These are phyloP conservation scores for Acrobasis suavella DNA, from an alignment of 2,888 invertebrate species.

Conservation along the genomic window DNA sequence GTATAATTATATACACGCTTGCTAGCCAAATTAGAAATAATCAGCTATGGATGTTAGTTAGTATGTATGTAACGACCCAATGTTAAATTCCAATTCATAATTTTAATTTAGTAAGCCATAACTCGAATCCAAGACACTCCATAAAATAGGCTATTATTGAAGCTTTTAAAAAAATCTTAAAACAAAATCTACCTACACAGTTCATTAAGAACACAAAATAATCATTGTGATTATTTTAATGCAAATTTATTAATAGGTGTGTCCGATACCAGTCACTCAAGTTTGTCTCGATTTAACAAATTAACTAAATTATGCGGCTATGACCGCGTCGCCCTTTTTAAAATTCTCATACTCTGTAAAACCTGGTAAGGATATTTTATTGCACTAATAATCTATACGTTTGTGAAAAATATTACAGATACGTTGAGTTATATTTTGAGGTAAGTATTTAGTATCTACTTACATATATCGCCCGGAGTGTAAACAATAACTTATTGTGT, in stretches of 20 bases:
- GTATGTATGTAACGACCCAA: no score
- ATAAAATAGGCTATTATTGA: no score
- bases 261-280: constrained; percentile 37
- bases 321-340: constrained; percentile 43
- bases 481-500: no score
- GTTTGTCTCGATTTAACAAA: constrained; percentile 39
- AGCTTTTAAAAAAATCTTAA: no score
- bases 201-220: neutral
- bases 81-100: no score
- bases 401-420: neutral
- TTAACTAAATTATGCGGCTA: constrained; percentile 43
- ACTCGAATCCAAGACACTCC: no score
- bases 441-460: no score
- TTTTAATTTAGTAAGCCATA: no score
- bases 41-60: no score
- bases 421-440: no score
- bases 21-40: no score
- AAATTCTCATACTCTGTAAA: constrained; percentile 13
- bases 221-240: neutral
- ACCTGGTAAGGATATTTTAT: constrained; percentile 3
- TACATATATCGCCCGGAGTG: no score
- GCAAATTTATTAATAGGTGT: constrained; percentile 7
- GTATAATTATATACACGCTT: neutral
- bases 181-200: neutral
- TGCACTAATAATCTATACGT: neutral